Evolutionary conservation across 2,888 invertebrate genomes (phyloP), one percentile per base, ranked within the genome.

Genomic region (Hanleya hanleyi): DNA sequence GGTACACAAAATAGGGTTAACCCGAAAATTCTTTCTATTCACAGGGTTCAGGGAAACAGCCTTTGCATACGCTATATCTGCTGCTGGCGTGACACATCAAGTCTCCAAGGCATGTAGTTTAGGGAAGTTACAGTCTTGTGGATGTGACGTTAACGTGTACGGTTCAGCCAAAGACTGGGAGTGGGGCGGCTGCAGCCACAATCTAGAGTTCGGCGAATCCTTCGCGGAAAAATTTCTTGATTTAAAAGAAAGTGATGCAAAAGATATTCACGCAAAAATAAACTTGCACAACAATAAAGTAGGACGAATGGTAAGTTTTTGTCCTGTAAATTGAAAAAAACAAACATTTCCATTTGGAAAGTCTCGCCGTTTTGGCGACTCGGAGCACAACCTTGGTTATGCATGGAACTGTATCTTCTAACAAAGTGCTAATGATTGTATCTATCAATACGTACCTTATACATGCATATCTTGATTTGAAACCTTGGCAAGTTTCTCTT

Each of bases 1-100:
- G n/a, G n/a, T n/a, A n/a, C n/a, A n/a, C n/a, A n/a, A n/a, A n/a
- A n/a, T n/a, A n/a, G n/a, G n/a, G n/a, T n/a, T n/a, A n/a, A n/a
- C n/a, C n/a, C n/a, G n/a, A n/a, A n/a, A n/a, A n/a, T n/a, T n/a
- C n/a, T n/a, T n/a, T n/a, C n/a, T n/a, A n/a, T n/a, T 41, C 92
- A 0, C 92, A 98, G 98, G 97, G 87, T 98, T 96, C 91, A 94
- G 96, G 82, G 98, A 98, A 92, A 97, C 98, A 35, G 97, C 98
- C 67, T 98, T 98, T 92, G 96, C 98, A 88, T 97, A 98, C 92
- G 97, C 98, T 69, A 96, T 98, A 84, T 97, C 97, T 68, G 96
- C 97, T 89, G 98, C 98, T 0, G 97, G 97, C 0, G 97, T 98
- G 83, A 96, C 97, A 77, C 97, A 98, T 91, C 95, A 97, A 49